A percentile compares a stretch with the other conserved stretches of the same genome.
Evolutionary conservation across 2,797 vertebrate species (phyloP).

Genomic region (Pelochelys cantorii): DNA sequence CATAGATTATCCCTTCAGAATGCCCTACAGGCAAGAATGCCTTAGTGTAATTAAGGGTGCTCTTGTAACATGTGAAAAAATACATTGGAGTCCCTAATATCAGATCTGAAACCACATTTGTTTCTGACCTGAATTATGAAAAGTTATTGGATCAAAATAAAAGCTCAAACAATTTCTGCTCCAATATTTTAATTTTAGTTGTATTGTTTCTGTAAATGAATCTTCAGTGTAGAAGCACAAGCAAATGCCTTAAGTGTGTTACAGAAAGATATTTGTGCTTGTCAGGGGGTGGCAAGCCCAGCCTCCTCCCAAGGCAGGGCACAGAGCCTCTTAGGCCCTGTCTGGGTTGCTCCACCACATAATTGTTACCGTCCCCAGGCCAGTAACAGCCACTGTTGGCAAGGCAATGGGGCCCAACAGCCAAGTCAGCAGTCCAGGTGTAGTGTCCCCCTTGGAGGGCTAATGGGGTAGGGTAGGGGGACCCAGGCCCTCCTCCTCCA

Average conservation of each 20-base stretch:
- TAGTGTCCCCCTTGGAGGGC: too few species aligned
- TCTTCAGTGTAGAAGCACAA: neutral
- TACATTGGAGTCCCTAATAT: neutral
- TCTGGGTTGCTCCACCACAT: too few species aligned
- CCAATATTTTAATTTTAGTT: neutral
- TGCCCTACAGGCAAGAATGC: neutral
- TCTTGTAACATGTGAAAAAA: neutral
- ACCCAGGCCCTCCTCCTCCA: too few species aligned
- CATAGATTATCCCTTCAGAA: slow-evolving; percentile 28
- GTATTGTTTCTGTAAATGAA: neutral
- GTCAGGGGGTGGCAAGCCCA: too few species aligned
- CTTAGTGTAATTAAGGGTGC: slow-evolving; percentile 48
- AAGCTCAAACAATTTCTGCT: neutral
- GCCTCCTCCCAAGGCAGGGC: too few species aligned
- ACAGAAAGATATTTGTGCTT: neutral
- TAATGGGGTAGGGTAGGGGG: too few species aligned
- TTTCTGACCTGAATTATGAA: slow-evolving; percentile 21
- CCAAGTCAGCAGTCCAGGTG: too few species aligned
- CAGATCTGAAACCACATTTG: neutral
- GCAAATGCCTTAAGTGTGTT: neutral
- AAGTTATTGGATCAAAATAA: neutral
- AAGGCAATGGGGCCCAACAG: too few species aligned
- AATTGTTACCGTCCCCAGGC: too few species aligned
- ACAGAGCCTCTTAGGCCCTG: too few species aligned
- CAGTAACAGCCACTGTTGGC: too few species aligned